Base-by-base conservation (phyloP, 2,113 vertebrate genomes). In the Paedocypris sp. region DNA sequence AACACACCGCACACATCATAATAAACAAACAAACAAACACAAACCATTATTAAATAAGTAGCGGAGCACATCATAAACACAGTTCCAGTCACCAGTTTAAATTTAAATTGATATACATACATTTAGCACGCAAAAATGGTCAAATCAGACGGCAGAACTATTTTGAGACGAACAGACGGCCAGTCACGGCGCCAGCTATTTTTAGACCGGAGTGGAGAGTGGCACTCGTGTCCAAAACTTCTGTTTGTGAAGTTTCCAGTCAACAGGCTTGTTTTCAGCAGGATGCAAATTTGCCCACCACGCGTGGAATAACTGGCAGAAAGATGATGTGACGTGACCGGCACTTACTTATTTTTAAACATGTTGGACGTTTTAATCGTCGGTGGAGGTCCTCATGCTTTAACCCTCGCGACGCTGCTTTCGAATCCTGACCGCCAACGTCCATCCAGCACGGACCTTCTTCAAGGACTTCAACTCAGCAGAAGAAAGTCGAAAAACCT, bases 301-400 rank as follows among this genome's bases (percentile, higher is more conserved):
- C n/a, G n/a, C n/a, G n/a, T n/a, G n/a, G n/a, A n/a, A n/a, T n/a
- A n/a, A n/a, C n/a, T n/a, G n/a, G n/a, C n/a, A 36, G 12, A 39
- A 15, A 18, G 18, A 43, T 8, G 4, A 5, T 25, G 4, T 3
- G 43, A 15, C 12, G 41, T 4, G 16, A 10, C 11, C 22, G 22
- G 19, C 2, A 59, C 16, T 41, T 8, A 2, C 2, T 25, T 59
- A 15, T 56, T 33, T 51, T 60, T 5, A 68, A 70, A 46, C 46
- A 74, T 83, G 45, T 49, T 86, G 4, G 83, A 86, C 58, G 81
- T 85, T 41, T 68, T 88, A 45, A 80, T 86, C 57, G 69, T 86
- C 19, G 86, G 84, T 13, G 72, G 73, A 2, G 86, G 85, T 5
- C 86, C 82, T 60, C 83, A 87, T 57, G 83, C 83, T 29, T 49